Conservation (phyloP, 2,888 invertebrate genomes). For the Drosophila ezoana region DNA sequence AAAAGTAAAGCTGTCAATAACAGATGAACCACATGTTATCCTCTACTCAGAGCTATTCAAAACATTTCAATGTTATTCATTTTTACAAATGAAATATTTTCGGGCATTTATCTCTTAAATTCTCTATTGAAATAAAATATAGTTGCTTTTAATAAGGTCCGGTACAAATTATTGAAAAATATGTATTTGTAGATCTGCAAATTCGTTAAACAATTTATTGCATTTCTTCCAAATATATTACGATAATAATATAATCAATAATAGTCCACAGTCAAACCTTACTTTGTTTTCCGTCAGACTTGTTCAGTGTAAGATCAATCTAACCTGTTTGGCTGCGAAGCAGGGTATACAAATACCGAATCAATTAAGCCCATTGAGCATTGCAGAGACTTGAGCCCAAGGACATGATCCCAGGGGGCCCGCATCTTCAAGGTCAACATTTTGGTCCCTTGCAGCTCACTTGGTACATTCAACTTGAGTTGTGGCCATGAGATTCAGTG, state of each 20-base stretch:
- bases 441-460: slow-evolving; percentile 9
- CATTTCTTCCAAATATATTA: no score
- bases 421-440: slow-evolving; percentile 43
- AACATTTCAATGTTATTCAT: not conserved
- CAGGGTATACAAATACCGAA: slow-evolving; percentile 25
- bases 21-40: slow-evolving; percentile 15
- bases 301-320: no score
- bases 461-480: slow-evolving; percentile 27
- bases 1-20: slow-evolving; percentile 4
- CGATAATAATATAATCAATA: no score
- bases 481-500: not conserved
- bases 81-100: not conserved
- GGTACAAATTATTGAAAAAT: no score
- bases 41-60: not conserved
- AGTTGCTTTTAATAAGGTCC: no score
- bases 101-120: not conserved
- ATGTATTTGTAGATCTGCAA: no score
- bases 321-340: no score
- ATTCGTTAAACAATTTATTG: no score
- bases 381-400: not conserved
- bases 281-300: not conserved
- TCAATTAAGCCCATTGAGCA: slow-evolving; percentile 22
- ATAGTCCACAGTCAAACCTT: not conserved
- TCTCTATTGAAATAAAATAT: not conserved
- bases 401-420: slow-evolving; percentile 10